These are phyloP conservation scores for Kryptopterus vitreolus DNA, from an alignment of 2,797 vertebrate species.

Conservation along the genomic window DNA sequence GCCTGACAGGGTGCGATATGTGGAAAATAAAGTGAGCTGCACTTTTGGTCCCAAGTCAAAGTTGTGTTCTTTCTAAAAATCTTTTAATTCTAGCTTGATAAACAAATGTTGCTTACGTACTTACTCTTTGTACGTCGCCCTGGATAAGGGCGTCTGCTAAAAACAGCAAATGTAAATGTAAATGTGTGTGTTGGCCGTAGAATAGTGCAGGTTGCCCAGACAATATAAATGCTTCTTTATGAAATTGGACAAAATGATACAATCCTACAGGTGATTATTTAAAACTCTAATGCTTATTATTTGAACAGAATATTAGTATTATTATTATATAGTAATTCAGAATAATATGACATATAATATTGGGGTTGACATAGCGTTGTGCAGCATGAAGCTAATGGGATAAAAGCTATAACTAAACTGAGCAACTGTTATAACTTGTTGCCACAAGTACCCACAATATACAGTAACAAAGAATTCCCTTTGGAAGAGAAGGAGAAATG, in stretches of 20 bases:
- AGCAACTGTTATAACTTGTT: constrained; percentile 10
- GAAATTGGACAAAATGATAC: neutral
- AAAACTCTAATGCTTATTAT: neutral
- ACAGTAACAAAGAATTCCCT: neutral
- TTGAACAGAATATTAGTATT: too few species aligned
- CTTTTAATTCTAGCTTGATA: too few species aligned
- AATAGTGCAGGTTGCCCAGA: too few species aligned
- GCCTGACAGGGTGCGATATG: too few species aligned
- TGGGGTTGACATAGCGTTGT: neutral
- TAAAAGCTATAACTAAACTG: constrained; percentile 7
- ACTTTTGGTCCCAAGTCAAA: too few species aligned
- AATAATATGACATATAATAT: neutral
- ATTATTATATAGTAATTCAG: too few species aligned
- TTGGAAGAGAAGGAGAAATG: neutral
- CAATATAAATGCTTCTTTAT: neutral
- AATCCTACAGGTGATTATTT: neutral
- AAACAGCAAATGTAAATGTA: too few species aligned
- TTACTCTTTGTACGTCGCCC: too few species aligned
- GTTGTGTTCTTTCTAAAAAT: too few species aligned
- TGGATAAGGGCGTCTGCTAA: too few species aligned
- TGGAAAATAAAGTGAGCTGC: too few species aligned
- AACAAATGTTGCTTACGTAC: neutral
- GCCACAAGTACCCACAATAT: constrained; percentile 14
- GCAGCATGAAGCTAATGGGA: neutral
- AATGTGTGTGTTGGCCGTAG: too few species aligned